These are phyloP conservation scores for Riparia riparia DNA, from an alignment of 2,113 vertebrate species.

Conservation along the genomic window DNA sequence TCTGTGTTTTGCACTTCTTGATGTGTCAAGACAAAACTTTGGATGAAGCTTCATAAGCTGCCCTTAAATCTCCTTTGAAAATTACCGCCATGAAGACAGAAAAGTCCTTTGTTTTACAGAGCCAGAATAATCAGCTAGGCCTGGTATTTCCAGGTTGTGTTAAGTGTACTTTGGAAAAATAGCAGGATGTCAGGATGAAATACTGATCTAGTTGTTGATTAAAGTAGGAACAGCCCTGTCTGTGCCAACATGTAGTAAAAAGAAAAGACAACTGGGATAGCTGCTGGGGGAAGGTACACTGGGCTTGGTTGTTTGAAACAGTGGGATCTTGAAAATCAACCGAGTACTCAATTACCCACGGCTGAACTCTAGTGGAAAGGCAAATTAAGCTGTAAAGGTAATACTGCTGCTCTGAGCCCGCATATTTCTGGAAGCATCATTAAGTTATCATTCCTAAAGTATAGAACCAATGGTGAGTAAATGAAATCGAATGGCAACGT, in stretches of 20 bases:
- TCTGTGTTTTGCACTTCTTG: background rate
- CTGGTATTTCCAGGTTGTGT: background rate
- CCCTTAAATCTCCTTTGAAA: background rate
- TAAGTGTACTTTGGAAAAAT: background rate
- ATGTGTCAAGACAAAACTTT: background rate
- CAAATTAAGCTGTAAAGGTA: background rate
- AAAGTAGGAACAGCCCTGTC: background rate
- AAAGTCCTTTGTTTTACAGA: background rate
- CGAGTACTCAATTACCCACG: background rate
- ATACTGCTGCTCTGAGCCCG: background rate
- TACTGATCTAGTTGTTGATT: background rate
- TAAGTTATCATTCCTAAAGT: background rate
- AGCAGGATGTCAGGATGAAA: background rate
- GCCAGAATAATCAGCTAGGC: background rate
- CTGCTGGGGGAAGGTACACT: background rate
- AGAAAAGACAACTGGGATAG: background rate
- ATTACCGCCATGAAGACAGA: accelerated
- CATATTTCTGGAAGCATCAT: background rate
- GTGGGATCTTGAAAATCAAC: background rate
- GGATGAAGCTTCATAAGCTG: background rate
- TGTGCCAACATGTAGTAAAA: background rate
- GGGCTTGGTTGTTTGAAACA: background rate
- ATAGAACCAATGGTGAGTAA: background rate
- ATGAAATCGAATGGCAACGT: background rate
- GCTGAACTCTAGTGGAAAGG: background rate